Base-by-base conservation (phyloP, 1,140 invertebrate genomes). In the Euwallacea fornicatus region DNA sequence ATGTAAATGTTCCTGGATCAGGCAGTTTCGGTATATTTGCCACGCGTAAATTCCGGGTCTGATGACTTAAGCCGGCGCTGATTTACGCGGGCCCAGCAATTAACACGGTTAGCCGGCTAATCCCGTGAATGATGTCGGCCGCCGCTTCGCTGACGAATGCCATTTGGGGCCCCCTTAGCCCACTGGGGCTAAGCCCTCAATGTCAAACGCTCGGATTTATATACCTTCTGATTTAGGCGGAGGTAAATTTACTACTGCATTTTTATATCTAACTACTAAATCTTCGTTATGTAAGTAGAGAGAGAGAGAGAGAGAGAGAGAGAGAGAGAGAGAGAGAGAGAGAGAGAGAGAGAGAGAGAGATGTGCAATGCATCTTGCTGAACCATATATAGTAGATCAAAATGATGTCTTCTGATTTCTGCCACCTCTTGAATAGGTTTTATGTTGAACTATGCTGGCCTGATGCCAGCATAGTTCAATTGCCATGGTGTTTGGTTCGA, bases 31-130 rank as follows among this genome's bases (percentile, higher is more conserved):
- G 66, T 65, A 47, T 68, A 68, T 73, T 75, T 75, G 64, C 73
- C 66, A 66, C 73, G 77, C 78, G 78, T 79, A 80, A 79, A 79
- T 80, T 78, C 76, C 72, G 76, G 73, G 62, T 60, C 63, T 81
- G 80, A 81, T 80, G 80, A 79, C 79, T 81, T 80, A 81, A 81
- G 79, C 80, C 72, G 78, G 76, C 77, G 76, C 79, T 81, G 80
- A 81, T 81, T 81, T 81, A 81, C 80, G 80, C 74, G 73, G 73
- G 75, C 73, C 76, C 64, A 77, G 80, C 80, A 81, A 81, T 81
- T 81, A 81, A 81, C 80, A 79, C 79, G 78, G 79, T 81, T 81
- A 81, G 79, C 78, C 75, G 67, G 79, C 76, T 81, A 81, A 81
- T 81, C 80, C 80, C 77, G 76, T 81, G 80, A 81, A 81, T 81